A percentile compares a stretch with the other conserved stretches of the same genome.
Evolutionary conservation across 2,888 invertebrate species (phyloP).

Genomic region (Ecdyonurus torrentis): DNA sequence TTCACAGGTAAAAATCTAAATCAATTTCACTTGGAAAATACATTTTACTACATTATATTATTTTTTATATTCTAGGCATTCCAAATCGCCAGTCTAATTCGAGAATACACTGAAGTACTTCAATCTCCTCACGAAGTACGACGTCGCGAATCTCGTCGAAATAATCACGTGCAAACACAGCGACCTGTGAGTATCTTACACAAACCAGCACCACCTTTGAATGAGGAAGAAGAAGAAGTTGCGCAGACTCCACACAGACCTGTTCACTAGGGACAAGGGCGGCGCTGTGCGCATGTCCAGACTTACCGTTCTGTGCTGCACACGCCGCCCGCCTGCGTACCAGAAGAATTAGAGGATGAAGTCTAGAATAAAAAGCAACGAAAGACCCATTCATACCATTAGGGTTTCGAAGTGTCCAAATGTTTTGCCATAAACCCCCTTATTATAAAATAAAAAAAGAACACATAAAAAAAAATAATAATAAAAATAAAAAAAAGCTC

Average conservation of each 20-base stretch:
- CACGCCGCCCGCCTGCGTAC: no score
- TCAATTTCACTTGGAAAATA: background rate
- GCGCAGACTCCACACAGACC: background rate
- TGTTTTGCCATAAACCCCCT: no score
- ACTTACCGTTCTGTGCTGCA: no score
- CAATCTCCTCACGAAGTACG: slow-evolving; percentile 28
- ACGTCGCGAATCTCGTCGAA: slow-evolving; percentile 21
- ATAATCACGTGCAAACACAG: slow-evolving; percentile 9
- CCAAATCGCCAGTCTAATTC: slow-evolving; percentile 81
- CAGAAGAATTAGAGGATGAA: no score
- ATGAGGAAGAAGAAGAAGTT: slow-evolving; percentile 3
- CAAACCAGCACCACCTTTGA: slow-evolving; percentile 30
- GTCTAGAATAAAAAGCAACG: no score
- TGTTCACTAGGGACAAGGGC: background rate
- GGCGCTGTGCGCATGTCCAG: no score
- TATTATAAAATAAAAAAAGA: no score
- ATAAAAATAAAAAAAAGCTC: no score
- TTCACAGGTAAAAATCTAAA: slow-evolving; percentile 45
- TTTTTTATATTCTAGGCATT: slow-evolving; percentile 47
- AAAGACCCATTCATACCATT: no score
- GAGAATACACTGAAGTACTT: slow-evolving; percentile 65
- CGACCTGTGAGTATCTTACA: slow-evolving; percentile 35
- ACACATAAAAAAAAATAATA: no score
- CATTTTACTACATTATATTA: slow-evolving; percentile 6
- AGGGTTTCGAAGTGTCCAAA: no score